Base-by-base conservation (phyloP, 2,113 vertebrate species). In the Halcyon malimbica region DNA sequence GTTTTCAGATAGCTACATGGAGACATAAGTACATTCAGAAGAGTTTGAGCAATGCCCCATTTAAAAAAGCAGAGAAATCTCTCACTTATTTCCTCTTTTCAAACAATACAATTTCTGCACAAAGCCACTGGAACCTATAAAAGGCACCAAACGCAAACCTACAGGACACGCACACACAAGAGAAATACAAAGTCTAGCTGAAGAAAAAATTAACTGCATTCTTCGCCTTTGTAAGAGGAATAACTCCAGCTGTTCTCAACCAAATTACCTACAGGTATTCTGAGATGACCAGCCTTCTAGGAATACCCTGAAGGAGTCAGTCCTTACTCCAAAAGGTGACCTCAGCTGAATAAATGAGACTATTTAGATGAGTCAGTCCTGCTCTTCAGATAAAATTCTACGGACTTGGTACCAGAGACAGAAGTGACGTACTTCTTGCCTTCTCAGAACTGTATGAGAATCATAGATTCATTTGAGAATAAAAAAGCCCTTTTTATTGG, bases 261-360 rank as follows among this genome's bases (percentile, higher is more conserved):
- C 46, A 91, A 73, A 80, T 83, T 76, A 93, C 60, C 69, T 90
- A 88, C 50, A 76, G 0, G 0, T 53, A 90, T 33, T 90, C 62
- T 68, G 51, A 77, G 42, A 87, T 14, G 51, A 56, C 50, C 57
- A 44, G 86, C 73, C 80, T 93, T 96, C 90, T 83, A 92, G 94
- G 73, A 96, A 93, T 59, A 94, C 3, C 24, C 68, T 89, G 63
- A 93, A 90, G 56, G 65, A 95, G 53, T 6, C 69, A 83, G 74
- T 17, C 68, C 69, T 91, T 76, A 84, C 62, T 95, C 93, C 74
- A 90, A 68, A 96, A 93, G 80, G 69, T 95, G 77, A 94, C 60
- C 83, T 96, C 90, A 96, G 80, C 62, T 91, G 81, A 95, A 83
- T 67, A 78, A 93, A 91, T 46, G 67, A 63, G 53, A 31, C 86